phyloP scores from a whole-genome alignment of 2,113 vertebrate species.

The Oceanites oceanicus region DNA sequence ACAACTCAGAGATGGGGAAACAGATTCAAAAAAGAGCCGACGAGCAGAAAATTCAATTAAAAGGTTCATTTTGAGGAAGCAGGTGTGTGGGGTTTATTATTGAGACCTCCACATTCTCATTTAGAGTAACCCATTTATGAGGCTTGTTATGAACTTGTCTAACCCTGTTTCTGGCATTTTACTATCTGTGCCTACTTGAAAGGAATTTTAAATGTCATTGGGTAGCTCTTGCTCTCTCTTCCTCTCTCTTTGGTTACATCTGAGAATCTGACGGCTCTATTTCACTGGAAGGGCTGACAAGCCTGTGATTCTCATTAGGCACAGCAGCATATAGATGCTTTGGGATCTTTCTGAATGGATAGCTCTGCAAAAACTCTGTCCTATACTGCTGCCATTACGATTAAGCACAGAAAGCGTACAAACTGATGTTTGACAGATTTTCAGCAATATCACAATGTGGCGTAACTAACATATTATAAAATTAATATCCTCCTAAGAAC shows the following conservation, averaged over 20 bases:
- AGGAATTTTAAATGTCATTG: conserved; percentile 59
- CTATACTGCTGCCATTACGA: neutral
- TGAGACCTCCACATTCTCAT: conserved; percentile 41
- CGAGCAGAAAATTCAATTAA: conserved; percentile 59
- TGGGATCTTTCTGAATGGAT: neutral
- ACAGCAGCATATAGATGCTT: neutral
- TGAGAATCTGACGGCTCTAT: conserved; percentile 20
- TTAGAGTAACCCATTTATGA: conserved; percentile 46
- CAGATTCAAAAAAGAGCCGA: conserved; percentile 22
- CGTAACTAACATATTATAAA: neutral
- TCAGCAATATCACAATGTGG: neutral
- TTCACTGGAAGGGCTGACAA: conserved; percentile 1
- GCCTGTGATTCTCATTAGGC: conserved; percentile 27
- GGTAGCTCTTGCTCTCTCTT: conserved; percentile 3
- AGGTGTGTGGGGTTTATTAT: conserved; percentile 36
- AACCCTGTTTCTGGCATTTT: conserved; percentile 44
- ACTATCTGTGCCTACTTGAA: conserved; percentile 11
- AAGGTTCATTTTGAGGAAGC: conserved; percentile 38
- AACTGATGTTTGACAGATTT: neutral
- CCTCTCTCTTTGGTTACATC: neutral
- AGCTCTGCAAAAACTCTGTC: neutral
- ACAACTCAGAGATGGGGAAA: conserved; percentile 17
- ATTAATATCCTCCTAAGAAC: neutral
- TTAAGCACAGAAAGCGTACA: neutral
- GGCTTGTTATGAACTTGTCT: conserved; percentile 46